phyloP scores from a whole-genome alignment of 2,797 vertebrate genomes.

The Limnodromus scolopaceus region DNA sequence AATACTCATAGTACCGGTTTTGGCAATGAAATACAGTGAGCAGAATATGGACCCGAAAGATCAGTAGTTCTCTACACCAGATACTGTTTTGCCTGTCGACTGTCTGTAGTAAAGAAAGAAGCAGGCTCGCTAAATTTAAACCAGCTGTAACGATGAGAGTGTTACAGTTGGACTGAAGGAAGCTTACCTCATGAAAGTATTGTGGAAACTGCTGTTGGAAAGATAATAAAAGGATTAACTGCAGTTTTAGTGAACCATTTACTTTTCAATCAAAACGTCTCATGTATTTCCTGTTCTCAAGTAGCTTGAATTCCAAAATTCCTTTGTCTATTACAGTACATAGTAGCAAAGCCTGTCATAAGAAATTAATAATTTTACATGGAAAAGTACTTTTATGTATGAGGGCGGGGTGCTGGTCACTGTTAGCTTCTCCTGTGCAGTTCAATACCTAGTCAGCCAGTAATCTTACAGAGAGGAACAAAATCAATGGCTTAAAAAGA shows the following conservation, averaged over 20 bases:
- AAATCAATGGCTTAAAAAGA: slow-evolving; percentile 28
- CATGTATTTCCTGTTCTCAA: slow-evolving; percentile 93
- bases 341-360: slow-evolving; percentile 81
- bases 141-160: slow-evolving; percentile 84
- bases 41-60: slow-evolving; percentile 73
- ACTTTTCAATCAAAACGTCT: slow-evolving; percentile 94
- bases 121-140: slow-evolving; percentile 81
- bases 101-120: slow-evolving; percentile 50
- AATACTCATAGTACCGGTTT: slow-evolving; percentile 15
- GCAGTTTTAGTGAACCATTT: slow-evolving; percentile 88
- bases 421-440: not conserved
- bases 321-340: slow-evolving; percentile 89
- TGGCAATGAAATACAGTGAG: slow-evolving; percentile 66
- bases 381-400: slow-evolving; percentile 67
- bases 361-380: slow-evolving; percentile 83
- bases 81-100: slow-evolving; percentile 47
- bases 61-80: slow-evolving; percentile 64
- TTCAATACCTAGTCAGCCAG: slow-evolving; percentile 39
- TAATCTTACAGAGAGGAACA: slow-evolving; percentile 8
- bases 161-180: slow-evolving; percentile 86
- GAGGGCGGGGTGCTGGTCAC: slow-evolving; percentile 18
- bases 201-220: slow-evolving; percentile 91
- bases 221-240: slow-evolving; percentile 96
- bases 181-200: slow-evolving; percentile 86
- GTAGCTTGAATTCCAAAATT: slow-evolving; percentile 89